These are phyloP conservation scores for Elachura formosa DNA, from an alignment of 2,113 vertebrate genomes.

Conservation along the genomic window DNA sequence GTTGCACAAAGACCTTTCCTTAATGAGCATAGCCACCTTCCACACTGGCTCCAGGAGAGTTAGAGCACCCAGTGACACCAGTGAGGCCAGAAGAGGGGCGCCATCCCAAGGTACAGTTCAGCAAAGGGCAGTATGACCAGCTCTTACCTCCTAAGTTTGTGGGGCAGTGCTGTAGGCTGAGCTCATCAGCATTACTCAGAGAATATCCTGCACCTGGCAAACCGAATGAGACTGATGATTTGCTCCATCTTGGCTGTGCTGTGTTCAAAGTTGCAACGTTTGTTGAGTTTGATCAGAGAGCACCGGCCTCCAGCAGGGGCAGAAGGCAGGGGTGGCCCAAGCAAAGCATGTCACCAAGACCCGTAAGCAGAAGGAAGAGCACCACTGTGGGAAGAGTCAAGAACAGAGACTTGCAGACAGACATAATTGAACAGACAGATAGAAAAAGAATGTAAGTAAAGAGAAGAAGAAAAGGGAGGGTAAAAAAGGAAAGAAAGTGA, in stretches of 20 bases:
- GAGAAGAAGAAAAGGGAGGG: background rate
- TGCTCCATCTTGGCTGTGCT: background rate
- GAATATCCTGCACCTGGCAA: background rate
- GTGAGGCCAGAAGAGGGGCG: background rate
- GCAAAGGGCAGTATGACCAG: background rate
- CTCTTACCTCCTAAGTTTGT: background rate
- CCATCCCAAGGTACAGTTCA: background rate
- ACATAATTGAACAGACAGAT: too few species aligned
- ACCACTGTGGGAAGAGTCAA: rapidly evolving
- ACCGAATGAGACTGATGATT: rapidly evolving
- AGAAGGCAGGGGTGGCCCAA: background rate
- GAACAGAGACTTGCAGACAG: background rate
- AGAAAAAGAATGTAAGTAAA: background rate
- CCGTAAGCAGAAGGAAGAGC: background rate
- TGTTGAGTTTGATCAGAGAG: background rate
- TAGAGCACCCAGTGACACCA: background rate
- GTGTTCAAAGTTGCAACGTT: background rate
- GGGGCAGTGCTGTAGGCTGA: background rate
- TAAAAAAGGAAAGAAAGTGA: background rate
- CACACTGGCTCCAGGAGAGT: background rate
- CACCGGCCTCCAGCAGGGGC: background rate
- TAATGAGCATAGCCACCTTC: background rate
- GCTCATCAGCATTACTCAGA: background rate
- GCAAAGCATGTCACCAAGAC: background rate
- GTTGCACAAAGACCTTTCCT: background rate